These are phyloP conservation scores for Hephaestus fuliginosus DNA, from an alignment of 2,797 vertebrate genomes.

Conservation along the genomic window DNA sequence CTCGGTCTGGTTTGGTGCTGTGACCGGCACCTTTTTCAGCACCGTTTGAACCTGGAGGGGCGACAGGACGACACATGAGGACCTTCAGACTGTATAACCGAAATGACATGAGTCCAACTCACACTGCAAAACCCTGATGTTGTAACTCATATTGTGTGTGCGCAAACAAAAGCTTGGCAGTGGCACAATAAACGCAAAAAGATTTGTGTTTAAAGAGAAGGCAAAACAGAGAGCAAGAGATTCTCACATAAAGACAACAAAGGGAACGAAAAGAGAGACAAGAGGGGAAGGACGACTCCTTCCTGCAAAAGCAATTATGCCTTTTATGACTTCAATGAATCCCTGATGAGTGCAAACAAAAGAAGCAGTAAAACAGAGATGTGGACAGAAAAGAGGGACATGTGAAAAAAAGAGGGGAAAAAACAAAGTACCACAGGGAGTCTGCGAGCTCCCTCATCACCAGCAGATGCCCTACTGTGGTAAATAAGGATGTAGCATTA, in stretches of 20 bases:
- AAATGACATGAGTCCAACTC: neutral
- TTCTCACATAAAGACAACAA: constrained; percentile 51
- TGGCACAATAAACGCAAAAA: neutral
- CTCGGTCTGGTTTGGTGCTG: constrained; percentile 77
- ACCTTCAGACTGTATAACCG: neutral
- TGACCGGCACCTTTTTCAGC: constrained; percentile 79
- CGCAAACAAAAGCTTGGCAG: constrained; percentile 32
- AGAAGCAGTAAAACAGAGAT: constrained; percentile 53
- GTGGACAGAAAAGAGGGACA: constrained; percentile 9
- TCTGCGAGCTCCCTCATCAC: neutral
- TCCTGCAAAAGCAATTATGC: constrained; percentile 57
- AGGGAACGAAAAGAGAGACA: constrained; percentile 22
- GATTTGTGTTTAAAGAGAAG: constrained; percentile 45
- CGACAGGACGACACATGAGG: neutral
- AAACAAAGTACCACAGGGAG: constrained; percentile 8
- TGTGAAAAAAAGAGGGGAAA: neutral
- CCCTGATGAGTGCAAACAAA: constrained; percentile 62
- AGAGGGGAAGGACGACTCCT: constrained; percentile 46
- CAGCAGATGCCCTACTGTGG: constrained; percentile 49
- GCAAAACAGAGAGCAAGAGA: constrained; percentile 40
- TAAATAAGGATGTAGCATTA: constrained; percentile 54
- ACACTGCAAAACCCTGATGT: neutral
- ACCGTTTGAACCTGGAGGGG: constrained; percentile 87
- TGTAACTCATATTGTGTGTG: neutral
- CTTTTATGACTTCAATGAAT: constrained; percentile 62